Base-by-base conservation (phyloP, 1,140 invertebrate genomes). In the Leptinotarsa texana region DNA sequence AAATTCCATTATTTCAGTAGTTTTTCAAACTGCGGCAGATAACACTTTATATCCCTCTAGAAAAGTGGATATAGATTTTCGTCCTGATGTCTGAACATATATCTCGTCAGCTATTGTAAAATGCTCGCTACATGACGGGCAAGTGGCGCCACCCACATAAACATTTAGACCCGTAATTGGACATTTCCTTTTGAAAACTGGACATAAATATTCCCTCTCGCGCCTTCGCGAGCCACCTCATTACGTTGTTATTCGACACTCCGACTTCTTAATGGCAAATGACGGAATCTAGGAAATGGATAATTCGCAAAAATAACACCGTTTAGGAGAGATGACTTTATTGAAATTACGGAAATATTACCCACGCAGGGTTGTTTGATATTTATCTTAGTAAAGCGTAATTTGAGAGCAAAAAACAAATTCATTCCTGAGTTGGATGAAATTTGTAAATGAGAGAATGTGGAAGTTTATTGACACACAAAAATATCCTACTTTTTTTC, bases 81-180 rank as follows among this genome's bases (percentile, higher is more conserved):
- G 33, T 42, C 11, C 4, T 11, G 33, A 42, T 42, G 33, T 42
- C 33, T 11, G 6, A 33, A 42, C 8, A 42, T 11, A 42, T 42
- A 42, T 42, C 33, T 33, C 33, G 33, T 33, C 33, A 42, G 33
- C 33, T 42, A 42, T 3, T 42, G 33, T 42, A 42, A 42, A 42
- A 42, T 42, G 33, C 8, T 42, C 33, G 33, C 33, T 42, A 42
- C 33, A 42, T 42, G 33, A 42, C 33, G 8, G 11, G 63, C 24
- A 66, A 22, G 63, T 57, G 63, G 63, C 63, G 27, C 27, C 63
- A 66, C 63, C 63, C 63, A 66, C 63, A 66, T 33, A 33, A 66
- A 63, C n/a, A 63, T 22, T 66, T 22, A 66, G 15, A 18, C 5
- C 17, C 63, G 21, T 66, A 22, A 66, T 24, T 66, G 21, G 63